Conservation (phyloP, 1,140 invertebrate genomes). For the Bombus impatiens region DNA sequence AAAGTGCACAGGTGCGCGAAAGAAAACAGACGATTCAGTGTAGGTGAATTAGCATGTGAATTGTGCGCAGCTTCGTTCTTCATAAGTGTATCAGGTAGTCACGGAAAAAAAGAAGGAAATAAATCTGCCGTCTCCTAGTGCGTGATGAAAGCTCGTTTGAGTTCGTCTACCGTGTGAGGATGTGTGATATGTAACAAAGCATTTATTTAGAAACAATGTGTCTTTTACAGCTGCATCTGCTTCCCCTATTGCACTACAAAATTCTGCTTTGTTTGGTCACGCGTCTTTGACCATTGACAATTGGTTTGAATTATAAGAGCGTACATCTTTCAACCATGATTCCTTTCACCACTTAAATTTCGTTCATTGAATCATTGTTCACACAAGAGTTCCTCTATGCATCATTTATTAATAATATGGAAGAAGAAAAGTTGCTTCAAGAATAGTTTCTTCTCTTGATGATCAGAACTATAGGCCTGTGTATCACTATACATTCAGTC, state of each 20-base stretch:
- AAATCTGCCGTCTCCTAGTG: conserved; percentile 9
- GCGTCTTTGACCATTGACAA: not conserved
- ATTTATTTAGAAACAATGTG: conserved; percentile 22
- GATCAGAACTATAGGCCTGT: no score
- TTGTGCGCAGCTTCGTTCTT: conserved; percentile 22
- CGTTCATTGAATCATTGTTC: not conserved
- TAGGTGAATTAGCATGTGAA: conserved; percentile 62
- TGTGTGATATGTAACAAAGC: not conserved
- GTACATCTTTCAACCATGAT: not conserved
- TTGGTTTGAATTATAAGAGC: no score
- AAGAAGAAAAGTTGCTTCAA: not conserved
- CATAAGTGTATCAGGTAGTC: conserved; percentile 16
- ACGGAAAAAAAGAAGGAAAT: not conserved
- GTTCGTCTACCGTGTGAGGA: conserved; percentile 23
- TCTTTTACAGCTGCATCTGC: not conserved
- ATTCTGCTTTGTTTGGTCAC: conserved; percentile 3
- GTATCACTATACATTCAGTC: no score
- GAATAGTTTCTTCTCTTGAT: no score
- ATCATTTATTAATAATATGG: not conserved
- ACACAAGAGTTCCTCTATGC: not conserved
- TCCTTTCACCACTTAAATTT: not conserved
- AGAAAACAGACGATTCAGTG: conserved; percentile 29
- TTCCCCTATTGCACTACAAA: not conserved
- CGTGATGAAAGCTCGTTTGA: conserved; percentile 34
- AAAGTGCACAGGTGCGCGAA: conserved; percentile 29